Base-by-base conservation (phyloP, 2,797 vertebrate species). In the Huso huso region DNA sequence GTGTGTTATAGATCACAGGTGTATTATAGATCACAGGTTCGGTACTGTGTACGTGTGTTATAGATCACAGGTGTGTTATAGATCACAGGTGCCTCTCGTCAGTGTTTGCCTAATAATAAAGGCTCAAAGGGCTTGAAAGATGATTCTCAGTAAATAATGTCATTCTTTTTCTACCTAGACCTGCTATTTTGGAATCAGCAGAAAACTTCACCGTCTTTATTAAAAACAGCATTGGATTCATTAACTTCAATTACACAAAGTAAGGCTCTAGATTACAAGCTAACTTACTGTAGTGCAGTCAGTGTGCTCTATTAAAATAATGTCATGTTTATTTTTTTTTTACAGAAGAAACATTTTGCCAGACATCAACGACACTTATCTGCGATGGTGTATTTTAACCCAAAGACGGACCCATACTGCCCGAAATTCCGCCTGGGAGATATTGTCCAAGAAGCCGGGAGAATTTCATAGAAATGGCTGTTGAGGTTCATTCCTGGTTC, bases 141-240 rank as follows among this genome's bases (percentile, higher is more conserved):
- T 18, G 15, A 18, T 18, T 18, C 15, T 71, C 76, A 69, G 65
- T 73, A 18, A 18, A 18, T 18, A 18, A 18, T 18, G 15, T 18
- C 15, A 18, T 18, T 18, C 15, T 18, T 18, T 18, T 18, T 18
- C 15, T 18, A 18, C 72, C 65, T 70, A 95, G 94, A 59, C 93
- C 93, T 23, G 88, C 83, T 5, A 71, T 94, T 78, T 74, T 96
- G 73, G 83, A 77, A 52, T 87, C 87, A 49, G 93, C 93, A 0
- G 91, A 94, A 78, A 91, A 95, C 82, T 96, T 95, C 79, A 94
- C 93, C 0, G 90, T 96, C 51, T 84, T 96, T 64, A 91, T 94
- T 73, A 95, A 95, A 73, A 94, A 92, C 75, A 94, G 87, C 64
- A 85, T 95, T 61, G 72, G 88, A 6, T 96, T 93, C 70, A 93